Evolutionary conservation across 2,113 vertebrate genomes (phyloP).

Genomic region (Galeopterus variegatus): DNA sequence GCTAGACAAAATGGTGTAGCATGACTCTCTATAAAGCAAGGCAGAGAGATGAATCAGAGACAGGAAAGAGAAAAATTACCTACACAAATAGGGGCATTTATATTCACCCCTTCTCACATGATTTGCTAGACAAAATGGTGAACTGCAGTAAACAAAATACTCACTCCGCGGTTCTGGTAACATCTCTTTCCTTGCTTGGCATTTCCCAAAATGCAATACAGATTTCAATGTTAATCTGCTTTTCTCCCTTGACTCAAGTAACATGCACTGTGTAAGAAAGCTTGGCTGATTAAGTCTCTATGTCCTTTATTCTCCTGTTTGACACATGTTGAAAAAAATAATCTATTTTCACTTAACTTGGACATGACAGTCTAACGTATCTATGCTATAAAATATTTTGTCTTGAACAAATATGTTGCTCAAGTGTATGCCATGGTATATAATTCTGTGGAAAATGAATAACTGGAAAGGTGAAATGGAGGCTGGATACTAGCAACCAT

Average conservation of each 20-base stretch:
- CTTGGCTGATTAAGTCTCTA: slow-evolving; percentile 42
- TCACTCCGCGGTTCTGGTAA: slow-evolving; percentile 64
- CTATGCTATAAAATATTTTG: slow-evolving; percentile 11
- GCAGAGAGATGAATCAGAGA: slow-evolving; percentile 65
- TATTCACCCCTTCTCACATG: slow-evolving; percentile 49
- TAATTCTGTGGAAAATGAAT: slow-evolving; percentile 46
- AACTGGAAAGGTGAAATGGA: not conserved
- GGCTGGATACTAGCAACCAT: not conserved
- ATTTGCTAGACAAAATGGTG: slow-evolving; percentile 71
- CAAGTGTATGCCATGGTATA: not conserved
- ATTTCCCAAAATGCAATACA: slow-evolving; percentile 57
- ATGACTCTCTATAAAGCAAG: slow-evolving; percentile 75
- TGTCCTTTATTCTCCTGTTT: slow-evolving; percentile 54
- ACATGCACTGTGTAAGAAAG: not conserved
- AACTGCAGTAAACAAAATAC: slow-evolving; percentile 68
- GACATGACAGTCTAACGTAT: slow-evolving; percentile 20
- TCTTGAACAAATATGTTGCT: slow-evolving; percentile 32
- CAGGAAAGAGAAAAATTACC: slow-evolving; percentile 74
- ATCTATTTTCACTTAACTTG: slow-evolving; percentile 59
- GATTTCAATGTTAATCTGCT: slow-evolving; percentile 53
- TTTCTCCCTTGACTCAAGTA: slow-evolving; percentile 47
- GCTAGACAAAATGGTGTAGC: slow-evolving; percentile 74
- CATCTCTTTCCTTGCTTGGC: not conserved
- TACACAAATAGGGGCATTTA: slow-evolving; percentile 66
- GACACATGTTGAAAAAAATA: not conserved